phyloP scores from a whole-genome alignment of 2,888 invertebrate genomes.

The Catocala fraxini region DNA sequence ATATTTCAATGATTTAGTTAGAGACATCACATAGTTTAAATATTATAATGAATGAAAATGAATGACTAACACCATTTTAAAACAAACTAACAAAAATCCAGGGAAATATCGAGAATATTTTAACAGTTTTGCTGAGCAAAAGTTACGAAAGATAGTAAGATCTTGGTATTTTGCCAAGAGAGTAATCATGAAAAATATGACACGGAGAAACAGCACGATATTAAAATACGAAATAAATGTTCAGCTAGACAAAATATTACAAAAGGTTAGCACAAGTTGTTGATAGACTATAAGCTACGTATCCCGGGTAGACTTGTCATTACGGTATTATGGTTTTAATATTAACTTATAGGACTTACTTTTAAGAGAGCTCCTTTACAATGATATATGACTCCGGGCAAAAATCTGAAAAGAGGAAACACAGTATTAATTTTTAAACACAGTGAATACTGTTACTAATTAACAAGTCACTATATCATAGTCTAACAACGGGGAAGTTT shows the following conservation, averaged over 20 bases:
- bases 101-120: slow-evolving; percentile 57
- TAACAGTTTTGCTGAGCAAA: slow-evolving; percentile 67
- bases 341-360: slow-evolving; percentile 65
- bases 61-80: slow-evolving; percentile 25
- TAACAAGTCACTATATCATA: too few relatives aligned
- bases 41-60: slow-evolving; percentile 14
- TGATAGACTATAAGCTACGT: slow-evolving; percentile 46
- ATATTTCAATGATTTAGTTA: too few relatives aligned
- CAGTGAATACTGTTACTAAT: too few relatives aligned
- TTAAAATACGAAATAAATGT: slow-evolving; percentile 77
- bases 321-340: slow-evolving; percentile 32
- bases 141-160: slow-evolving; percentile 78
- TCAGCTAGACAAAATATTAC: slow-evolving; percentile 62
- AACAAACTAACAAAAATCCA: slow-evolving; percentile 41
- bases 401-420: slow-evolving; percentile 78
- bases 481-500: background rate
- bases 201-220: slow-evolving; percentile 73
- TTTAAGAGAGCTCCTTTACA: slow-evolving; percentile 77
- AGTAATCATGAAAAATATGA: slow-evolving; percentile 83
- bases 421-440: slow-evolving; percentile 3
- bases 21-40: slow-evolving; percentile 2
- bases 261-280: slow-evolving; percentile 37
- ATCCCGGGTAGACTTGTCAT: slow-evolving; percentile 43
- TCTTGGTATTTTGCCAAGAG: slow-evolving; percentile 82
- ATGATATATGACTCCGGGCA: slow-evolving; percentile 84